Evolutionary conservation across 1,140 invertebrate species (phyloP), one percentile per base, ranked within the genome.

Genomic region (Drosophila fuyamai): DNA sequence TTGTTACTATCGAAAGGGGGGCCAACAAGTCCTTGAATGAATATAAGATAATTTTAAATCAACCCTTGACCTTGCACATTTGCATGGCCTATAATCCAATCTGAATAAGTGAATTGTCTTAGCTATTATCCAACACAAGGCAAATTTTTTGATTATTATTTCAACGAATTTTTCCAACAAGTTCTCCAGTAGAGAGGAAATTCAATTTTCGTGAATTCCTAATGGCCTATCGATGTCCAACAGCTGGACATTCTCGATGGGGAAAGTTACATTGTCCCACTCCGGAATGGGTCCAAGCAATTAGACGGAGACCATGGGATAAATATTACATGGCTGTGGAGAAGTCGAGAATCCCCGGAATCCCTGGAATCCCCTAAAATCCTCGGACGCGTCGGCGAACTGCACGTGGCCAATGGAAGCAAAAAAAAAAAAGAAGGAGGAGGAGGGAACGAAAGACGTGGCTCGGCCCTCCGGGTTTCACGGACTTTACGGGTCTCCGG

Each of bases 391-490:
- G 27, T 35, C 38, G 16, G 16, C 16, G 27, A 56, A 63, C 60
- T 63, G 38, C 60, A 63, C 60, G 60, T 63, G 55, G 60, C 55
- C 56, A 32, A 32, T 7, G 6, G 29, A 18, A 62, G 59, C 8
- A 35, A 6, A 51, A 51, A 58, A 41, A 9, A 32, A 13, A 60
- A 27, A 35, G 16, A 38, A 56, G 8, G n/a, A 18, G 47, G 32
- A 13, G n/a, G 1, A n/a, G 44, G 18, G 13, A 6, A 1, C 23
- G 23, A 27, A 35, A 35, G 29, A 35, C 38, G 12, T 44, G 65
- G 60, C 65, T 47, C 61, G 65, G 65, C 18, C 54, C 47, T 66
- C 60, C 38, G 65, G 65, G 46, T 51, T 51, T 51, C 48, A 35
- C 7, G 48, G 48, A 29, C 48, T 51, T 51, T 51, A 51, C 48